Base-by-base conservation (phyloP, 2,113 vertebrate species). In the Vimba vimba region DNA sequence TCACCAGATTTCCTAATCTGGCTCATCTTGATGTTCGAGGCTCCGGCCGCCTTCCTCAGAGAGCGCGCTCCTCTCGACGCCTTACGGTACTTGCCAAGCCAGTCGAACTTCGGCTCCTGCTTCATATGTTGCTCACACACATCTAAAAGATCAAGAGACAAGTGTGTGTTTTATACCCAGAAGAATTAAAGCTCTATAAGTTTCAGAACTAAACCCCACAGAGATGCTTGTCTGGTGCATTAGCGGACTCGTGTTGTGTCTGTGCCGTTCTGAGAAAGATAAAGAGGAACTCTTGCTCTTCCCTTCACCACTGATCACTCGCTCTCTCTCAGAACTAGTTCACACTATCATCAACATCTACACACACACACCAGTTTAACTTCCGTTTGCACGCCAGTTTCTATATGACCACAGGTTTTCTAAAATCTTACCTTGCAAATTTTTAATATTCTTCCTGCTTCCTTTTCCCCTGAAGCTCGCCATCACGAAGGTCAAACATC, bases 21-120 rank as follows among this genome's bases (percentile, higher is more conserved):
- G 50, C 85, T 91, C 81, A 90, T 85, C 82, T 87, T 93, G 64
- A 50, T 69, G 39, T 90, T 52, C 11, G 86, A 86, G 33, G 84
- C 62, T 84, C 85, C 45, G 50, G 86, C 4, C 4, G 88, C 85
- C 69, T 60, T 83, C 68, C 84, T 93, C 85, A 87, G 84, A 10
- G 84, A 83, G 85, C 80, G 87, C 23, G 73, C 78, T 9, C 71
- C 83, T 91, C 55, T 93, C 13, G 52, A 50, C 23, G 69, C 4
- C 83, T 87, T 92, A 15, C 89, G 86, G 89, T 97, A 95, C 78
- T 93, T 93, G 25, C 79, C 85, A 77, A 96, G 92, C 96, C 96
- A 97, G 39, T 91, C 91, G 76, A 96, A 97, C 39, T 92, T 92
- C 0, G 88, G 93, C 2, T 84, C 86, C 23, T 83, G 30, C 8